phyloP scores from a whole-genome alignment of 2,113 vertebrate species.

The Sturnus vulgaris region DNA sequence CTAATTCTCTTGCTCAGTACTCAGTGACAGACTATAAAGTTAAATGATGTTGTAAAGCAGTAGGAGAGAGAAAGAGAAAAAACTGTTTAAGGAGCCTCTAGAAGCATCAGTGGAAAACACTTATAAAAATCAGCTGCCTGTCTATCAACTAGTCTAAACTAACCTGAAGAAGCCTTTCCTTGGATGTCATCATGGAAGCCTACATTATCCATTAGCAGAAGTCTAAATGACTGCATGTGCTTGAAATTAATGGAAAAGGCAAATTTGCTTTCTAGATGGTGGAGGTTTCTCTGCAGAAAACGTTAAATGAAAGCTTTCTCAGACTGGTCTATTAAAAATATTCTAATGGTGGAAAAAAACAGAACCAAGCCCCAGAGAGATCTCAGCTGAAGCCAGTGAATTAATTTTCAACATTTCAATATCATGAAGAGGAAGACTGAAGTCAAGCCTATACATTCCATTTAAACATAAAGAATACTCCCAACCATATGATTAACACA shows the following conservation, averaged over 20 bases:
- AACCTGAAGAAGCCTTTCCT: not conserved
- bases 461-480: not conserved
- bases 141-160: not conserved
- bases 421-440: not conserved
- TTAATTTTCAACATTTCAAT: not conserved
- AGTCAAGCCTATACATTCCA: not conserved
- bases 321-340: not conserved
- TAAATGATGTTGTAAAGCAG: not conserved
- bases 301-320: not conserved
- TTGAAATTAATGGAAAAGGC: not conserved
- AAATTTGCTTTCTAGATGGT: not conserved
- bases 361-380: not conserved
- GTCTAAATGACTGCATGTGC: not conserved
- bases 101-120: not conserved
- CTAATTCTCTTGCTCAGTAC: not conserved
- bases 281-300: not conserved
- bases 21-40: not conserved
- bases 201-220: not conserved
- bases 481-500: not conserved
- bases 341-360: not conserved
- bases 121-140: not conserved
- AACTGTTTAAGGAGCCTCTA: not conserved
- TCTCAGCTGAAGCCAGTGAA: not conserved
- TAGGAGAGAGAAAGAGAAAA: not conserved
- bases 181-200: not conserved